Conservation (phyloP, 2,113 vertebrate species). For the Gobius niger region DNA sequence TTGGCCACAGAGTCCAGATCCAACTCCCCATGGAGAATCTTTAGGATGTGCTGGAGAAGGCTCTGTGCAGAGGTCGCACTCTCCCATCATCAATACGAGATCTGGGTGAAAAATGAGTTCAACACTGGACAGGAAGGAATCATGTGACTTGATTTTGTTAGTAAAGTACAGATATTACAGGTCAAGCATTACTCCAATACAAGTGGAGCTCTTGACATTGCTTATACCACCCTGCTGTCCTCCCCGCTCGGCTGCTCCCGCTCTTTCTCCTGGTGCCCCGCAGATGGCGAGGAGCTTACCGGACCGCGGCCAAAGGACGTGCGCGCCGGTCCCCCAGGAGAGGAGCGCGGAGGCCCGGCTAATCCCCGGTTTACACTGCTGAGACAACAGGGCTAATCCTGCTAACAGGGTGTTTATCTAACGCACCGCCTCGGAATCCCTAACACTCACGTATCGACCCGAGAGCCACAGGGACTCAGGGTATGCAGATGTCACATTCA, state of each 20-base stretch:
- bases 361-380: conserved; percentile 79
- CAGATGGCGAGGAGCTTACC: not conserved
- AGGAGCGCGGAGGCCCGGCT: conserved; percentile 18
- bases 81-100: no score
- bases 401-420: conserved; percentile 81
- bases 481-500: no score
- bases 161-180: no score
- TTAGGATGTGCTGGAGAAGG: no score
- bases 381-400: conserved; percentile 81
- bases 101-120: no score
- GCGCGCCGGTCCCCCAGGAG: conserved; percentile 51
- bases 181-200: not conserved
- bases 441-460: conserved; percentile 75
- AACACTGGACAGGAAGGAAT: no score
- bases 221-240: not conserved
- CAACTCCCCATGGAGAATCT: no score
- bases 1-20: no score
- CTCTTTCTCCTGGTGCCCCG: not conserved
- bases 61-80: no score
- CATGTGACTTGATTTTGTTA: no score
- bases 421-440: conserved; percentile 68
- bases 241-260: not conserved
- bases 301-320: conserved; percentile 27
- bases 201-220: not conserved
- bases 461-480: no score